phyloP scores from a whole-genome alignment of 2,113 vertebrate species.

The Spea bombifrons region DNA sequence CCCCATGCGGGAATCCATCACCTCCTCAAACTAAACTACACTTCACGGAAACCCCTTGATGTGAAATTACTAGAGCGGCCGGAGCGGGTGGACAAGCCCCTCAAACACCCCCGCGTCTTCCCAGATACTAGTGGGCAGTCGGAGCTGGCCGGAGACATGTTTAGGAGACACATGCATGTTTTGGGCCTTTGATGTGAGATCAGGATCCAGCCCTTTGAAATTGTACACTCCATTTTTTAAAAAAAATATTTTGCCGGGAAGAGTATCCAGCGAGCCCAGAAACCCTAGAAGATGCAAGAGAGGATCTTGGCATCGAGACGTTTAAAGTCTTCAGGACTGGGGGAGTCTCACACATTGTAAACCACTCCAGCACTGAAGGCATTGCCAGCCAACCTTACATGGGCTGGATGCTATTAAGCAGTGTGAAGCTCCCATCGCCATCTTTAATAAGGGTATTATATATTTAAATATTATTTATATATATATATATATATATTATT shows the following conservation, averaged over 20 bases:
- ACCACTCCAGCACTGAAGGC: not conserved
- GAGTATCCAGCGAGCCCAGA: slow-evolving; percentile 30
- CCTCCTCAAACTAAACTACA: slow-evolving; percentile 31
- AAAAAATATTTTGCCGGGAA: slow-evolving; percentile 22
- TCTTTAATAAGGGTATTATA: not conserved
- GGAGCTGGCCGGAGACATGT: slow-evolving; percentile 1
- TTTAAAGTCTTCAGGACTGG: slow-evolving; percentile 8
- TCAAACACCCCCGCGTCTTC: not conserved
- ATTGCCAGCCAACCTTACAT: slow-evolving; percentile 10
- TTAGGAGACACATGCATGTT: slow-evolving; percentile 19
- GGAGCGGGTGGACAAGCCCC: slow-evolving; percentile 10
- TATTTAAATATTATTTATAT: no score
- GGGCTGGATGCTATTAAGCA: not conserved
- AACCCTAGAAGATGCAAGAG: slow-evolving; percentile 35
- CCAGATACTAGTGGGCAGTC: slow-evolving; percentile 37
- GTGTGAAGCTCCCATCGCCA: not conserved
- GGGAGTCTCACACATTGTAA: not conserved
- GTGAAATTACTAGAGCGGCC: not conserved
- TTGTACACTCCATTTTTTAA: slow-evolving; percentile 14
- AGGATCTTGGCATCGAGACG: slow-evolving; percentile 16
- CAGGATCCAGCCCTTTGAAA: slow-evolving; percentile 43
- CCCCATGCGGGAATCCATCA: slow-evolving; percentile 10
- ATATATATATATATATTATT: no score
- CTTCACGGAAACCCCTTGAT: slow-evolving; percentile 7
- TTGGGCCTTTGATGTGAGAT: slow-evolving; percentile 42